A percentile compares a stretch with the other conserved stretches of the same genome.
These are phyloP conservation scores for Andrena chrysosceles DNA, from an alignment of 2,888 invertebrate genomes.

Conservation along the genomic window DNA sequence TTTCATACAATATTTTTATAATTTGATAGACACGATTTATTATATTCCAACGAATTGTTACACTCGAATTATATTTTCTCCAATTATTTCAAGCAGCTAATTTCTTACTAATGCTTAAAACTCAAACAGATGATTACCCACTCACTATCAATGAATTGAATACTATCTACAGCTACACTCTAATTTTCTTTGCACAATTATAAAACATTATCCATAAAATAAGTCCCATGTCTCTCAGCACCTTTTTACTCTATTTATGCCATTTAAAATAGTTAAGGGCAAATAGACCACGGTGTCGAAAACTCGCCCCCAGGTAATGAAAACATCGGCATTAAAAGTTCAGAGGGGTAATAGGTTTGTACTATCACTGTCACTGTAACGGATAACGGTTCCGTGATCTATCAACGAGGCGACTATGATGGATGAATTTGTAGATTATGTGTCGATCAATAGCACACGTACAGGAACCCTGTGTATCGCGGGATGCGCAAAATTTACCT, in stretches of 20 bases:
- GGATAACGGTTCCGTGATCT: slow-evolving; percentile 47
- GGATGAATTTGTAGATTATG: slow-evolving; percentile 62
- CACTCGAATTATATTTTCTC: no score
- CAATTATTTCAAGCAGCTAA: no score
- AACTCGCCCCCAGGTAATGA: background rate
- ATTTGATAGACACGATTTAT: no score
- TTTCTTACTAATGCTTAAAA: no score
- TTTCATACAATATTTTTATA: no score
- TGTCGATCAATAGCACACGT: slow-evolving; percentile 53
- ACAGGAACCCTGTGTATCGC: slow-evolving; percentile 9
- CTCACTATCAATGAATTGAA: no score
- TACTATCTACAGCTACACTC: no score
- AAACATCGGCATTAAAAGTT: slow-evolving; percentile 32
- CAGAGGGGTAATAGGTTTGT: slow-evolving; percentile 22
- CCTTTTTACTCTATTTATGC: background rate
- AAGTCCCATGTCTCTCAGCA: background rate
- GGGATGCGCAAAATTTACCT: slow-evolving; percentile 48
- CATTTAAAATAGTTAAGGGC: background rate
- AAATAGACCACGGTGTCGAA: background rate
- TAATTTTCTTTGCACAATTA: no score
- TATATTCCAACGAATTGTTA: no score
- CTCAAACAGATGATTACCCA: no score
- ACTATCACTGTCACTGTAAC: slow-evolving; percentile 42
- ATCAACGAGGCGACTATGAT: slow-evolving; percentile 57
- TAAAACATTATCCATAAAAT: no score